These are phyloP conservation scores for Rhyzopertha dominica DNA, from an alignment of 1,140 invertebrate species.

Conservation along the genomic window DNA sequence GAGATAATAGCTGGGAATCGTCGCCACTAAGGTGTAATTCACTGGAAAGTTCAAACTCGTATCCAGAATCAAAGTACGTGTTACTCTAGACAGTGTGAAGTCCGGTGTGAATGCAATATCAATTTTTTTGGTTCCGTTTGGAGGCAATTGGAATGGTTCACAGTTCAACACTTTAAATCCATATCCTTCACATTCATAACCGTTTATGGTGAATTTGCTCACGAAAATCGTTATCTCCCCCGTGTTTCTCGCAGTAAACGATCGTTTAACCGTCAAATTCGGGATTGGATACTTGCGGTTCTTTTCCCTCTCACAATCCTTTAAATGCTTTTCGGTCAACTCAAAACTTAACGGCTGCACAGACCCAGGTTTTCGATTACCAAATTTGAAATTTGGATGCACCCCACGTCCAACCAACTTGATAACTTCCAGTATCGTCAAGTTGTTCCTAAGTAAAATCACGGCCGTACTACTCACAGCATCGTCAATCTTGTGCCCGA, in stretches of 20 bases:
- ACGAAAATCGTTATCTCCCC: constrained; percentile 78
- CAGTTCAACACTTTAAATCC: constrained; percentile 74
- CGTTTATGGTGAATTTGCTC: constrained; percentile 70
- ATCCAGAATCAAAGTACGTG: constrained; percentile 56
- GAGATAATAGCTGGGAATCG: constrained; percentile 71
- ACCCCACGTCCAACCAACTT: constrained; percentile 78
- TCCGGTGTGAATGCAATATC: constrained; percentile 92
- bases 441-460: constrained; percentile 71
- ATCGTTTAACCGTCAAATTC: constrained; percentile 73
- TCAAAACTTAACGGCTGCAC: constrained; percentile 74
- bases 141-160: constrained; percentile 69
- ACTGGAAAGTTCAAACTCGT: constrained; percentile 57
- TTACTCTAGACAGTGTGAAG: constrained; percentile 78
- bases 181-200: constrained; percentile 74
- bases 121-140: constrained; percentile 79
- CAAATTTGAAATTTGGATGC: constrained; percentile 82
- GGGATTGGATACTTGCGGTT: constrained; percentile 46
- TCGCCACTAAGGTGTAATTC: constrained; percentile 74
- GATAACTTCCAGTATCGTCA: constrained; percentile 85
- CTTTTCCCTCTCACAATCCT: constrained; percentile 70
- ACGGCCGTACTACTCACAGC: constrained; percentile 45
- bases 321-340: constrained; percentile 75
- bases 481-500: constrained; percentile 43
- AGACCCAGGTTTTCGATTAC: constrained; percentile 79
- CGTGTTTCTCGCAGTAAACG: constrained; percentile 83